phyloP scores from a whole-genome alignment of 1,140 invertebrate species.

The Zophobas atratus region DNA sequence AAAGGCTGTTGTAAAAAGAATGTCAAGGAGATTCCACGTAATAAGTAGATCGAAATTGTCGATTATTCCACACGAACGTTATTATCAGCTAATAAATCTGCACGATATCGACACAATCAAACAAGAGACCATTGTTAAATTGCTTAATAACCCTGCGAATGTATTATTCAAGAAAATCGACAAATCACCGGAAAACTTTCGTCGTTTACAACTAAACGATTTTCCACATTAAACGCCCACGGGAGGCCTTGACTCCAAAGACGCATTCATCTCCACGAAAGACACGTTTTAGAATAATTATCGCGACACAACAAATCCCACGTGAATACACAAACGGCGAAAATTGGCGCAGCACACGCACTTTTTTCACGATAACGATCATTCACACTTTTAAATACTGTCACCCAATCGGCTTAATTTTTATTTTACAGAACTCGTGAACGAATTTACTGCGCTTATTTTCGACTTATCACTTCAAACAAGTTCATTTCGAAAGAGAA shows the following conservation, averaged over 20 bases:
- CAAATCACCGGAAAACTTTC: conserved; percentile 3
- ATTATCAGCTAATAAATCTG: conserved; percentile 17
- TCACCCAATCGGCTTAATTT: too few species aligned
- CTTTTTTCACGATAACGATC: too few species aligned
- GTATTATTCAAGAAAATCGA: background rate
- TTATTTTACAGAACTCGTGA: too few species aligned
- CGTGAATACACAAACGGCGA: too few species aligned
- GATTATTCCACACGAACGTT: conserved; percentile 12
- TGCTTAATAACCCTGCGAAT: background rate
- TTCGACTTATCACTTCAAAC: too few species aligned
- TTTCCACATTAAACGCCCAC: background rate
- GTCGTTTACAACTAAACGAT: background rate
- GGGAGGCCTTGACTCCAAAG: background rate
- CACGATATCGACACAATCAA: conserved; percentile 6
- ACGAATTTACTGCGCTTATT: too few species aligned
- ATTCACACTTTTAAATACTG: too few species aligned
- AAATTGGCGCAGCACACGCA: too few species aligned
- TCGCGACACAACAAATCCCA: too few species aligned
- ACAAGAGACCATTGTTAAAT: background rate
- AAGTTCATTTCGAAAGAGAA: too few species aligned
- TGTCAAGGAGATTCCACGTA: conserved; percentile 9
- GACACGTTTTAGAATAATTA: too few species aligned
- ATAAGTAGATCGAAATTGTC: conserved; percentile 7
- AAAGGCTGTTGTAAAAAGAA: conserved; percentile 10
- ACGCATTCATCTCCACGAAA: too few species aligned